phyloP scores from a whole-genome alignment of 2,113 vertebrate genomes.

The Lucifuga dentata region DNA sequence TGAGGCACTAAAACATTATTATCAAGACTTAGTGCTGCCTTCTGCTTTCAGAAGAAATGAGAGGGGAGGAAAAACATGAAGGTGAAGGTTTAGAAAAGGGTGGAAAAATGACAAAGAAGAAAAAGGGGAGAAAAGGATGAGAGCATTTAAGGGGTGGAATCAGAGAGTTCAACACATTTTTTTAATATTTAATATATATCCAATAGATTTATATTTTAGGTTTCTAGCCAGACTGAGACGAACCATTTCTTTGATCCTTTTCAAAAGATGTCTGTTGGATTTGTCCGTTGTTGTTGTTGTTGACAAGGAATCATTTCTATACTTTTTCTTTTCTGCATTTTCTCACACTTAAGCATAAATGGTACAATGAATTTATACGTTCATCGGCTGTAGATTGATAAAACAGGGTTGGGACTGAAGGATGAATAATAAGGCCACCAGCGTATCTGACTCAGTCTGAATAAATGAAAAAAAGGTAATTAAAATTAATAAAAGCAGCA shows the following conservation, averaged over 20 bases:
- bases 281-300: too few relatives aligned
- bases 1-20: not conserved
- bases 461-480: not conserved
- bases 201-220: too few relatives aligned
- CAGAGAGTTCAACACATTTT: not conserved
- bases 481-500: too few relatives aligned
- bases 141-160: not conserved
- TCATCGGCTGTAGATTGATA: not conserved
- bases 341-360: not conserved
- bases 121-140: not conserved
- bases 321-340: not conserved
- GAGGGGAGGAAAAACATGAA: not conserved
- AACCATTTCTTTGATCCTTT: too few relatives aligned
- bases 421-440: not conserved
- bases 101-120: not conserved
- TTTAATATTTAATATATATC: too few relatives aligned
- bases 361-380: not conserved
- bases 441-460: not conserved
- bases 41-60: not conserved
- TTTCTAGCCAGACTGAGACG: too few relatives aligned
- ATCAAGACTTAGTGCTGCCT: constrained; percentile 1
- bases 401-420: not conserved
- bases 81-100: not conserved
- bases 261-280: too few relatives aligned
- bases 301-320: too few relatives aligned